Evolutionary conservation across 2,797 vertebrate genomes (phyloP), one percentile per base, ranked within the genome.

Genomic region (Hirundo rustica): DNA sequence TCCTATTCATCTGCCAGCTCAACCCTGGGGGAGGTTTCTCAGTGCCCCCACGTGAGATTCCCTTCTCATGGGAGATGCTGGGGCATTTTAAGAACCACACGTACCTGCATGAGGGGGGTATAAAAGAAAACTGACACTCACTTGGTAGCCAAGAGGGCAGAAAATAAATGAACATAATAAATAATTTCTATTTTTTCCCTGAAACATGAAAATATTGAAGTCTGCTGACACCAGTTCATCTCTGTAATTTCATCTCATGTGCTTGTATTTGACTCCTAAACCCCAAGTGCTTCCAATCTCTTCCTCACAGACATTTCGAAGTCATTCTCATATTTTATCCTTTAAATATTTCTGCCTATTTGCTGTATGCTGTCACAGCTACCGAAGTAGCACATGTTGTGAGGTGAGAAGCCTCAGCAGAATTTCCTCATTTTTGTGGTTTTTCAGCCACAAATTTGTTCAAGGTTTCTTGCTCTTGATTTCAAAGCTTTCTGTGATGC

Each of bases 401-500:
- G 0, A 86, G 68, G 13, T 48, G 65, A 66, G 62, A 30, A 88
- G 57, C 88, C 76, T 38, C 76, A 91, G 65, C 65, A 94, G 79
- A 92, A 68, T 96, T 76, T 91, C 74, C 71, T 89, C 55, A 45
- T 75, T 85, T 79, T 82, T 92, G 91, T 0, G 67, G 92, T 8
- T 81, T 93, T 81, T 81, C 32, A 62, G 57, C 70, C 90, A 53
- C 95, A 36, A 34, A 78, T 67, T 82, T 93, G 66, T 48, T 90
- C 84, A 67, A 62, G 74, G 93, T 88, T 93, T 95, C 53, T 84
- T 87, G 44, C 29, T 45, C 66, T 62, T 65, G 50, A 38, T 81
- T 94, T 90, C 77, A 78, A 79, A 81, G 83, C 32, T 58, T 60
- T 66, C 86, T 76, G 67, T 44, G 75, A 87, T 65, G 70, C 85